phyloP scores from a whole-genome alignment of 2,113 vertebrate species.

The Epinephelus lanceolatus region DNA sequence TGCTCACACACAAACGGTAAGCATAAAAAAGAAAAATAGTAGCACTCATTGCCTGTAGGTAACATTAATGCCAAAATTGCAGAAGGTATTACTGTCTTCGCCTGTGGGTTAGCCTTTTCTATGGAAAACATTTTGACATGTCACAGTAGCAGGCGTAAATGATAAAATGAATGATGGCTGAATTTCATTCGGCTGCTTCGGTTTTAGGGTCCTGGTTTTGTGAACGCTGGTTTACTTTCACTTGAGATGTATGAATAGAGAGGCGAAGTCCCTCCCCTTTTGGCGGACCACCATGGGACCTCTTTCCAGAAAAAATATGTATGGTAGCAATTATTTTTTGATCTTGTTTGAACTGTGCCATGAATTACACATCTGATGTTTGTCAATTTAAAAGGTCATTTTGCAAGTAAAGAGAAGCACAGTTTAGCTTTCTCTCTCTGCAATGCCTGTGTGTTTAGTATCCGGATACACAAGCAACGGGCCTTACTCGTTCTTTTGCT shows the following conservation, averaged over 20 bases:
- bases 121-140: slow-evolving; percentile 2
- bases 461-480: too few relatives aligned
- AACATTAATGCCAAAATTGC: slow-evolving; percentile 7
- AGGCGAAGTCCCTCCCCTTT: too few relatives aligned
- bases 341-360: too few relatives aligned
- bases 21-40: neutral
- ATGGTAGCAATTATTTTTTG: too few relatives aligned
- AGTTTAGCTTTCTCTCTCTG: too few relatives aligned
- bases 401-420: too few relatives aligned
- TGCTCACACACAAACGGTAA: neutral
- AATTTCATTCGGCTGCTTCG: neutral
- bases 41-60: neutral
- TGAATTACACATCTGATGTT: too few relatives aligned
- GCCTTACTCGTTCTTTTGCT: too few relatives aligned
- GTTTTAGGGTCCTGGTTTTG: neutral
- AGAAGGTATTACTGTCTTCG: neutral
- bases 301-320: too few relatives aligned
- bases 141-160: slow-evolving; percentile 13
- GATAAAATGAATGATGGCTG: slow-evolving; percentile 7
- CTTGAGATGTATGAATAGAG: neutral
- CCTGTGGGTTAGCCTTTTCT: neutral
- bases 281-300: too few relatives aligned
- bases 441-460: too few relatives aligned
- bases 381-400: too few relatives aligned
- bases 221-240: neutral